Evolutionary conservation across 2,797 vertebrate genomes (phyloP).

Genomic region (Oryzias dopingdopingensis): DNA sequence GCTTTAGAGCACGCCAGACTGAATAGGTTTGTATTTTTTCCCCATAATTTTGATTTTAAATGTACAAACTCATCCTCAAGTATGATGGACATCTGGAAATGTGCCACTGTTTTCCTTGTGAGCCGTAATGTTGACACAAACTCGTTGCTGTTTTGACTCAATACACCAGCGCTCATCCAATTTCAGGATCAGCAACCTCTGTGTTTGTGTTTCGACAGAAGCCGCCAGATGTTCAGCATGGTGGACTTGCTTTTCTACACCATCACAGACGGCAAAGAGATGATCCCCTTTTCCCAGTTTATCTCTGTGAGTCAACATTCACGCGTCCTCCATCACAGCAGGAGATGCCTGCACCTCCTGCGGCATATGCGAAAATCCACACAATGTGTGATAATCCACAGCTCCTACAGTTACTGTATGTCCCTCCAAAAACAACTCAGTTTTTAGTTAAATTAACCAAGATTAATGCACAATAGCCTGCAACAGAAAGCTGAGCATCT

Average conservation of each 20-base stretch:
- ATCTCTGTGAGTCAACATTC: slow-evolving; percentile 77
- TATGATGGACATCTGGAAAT: slow-evolving; percentile 6
- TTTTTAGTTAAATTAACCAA: slow-evolving; percentile 21
- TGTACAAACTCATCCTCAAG: no score
- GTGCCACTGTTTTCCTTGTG: slow-evolving; percentile 14
- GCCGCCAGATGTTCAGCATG: slow-evolving; percentile 74
- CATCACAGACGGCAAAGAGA: slow-evolving; percentile 86
- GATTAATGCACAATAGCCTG: slow-evolving; percentile 13
- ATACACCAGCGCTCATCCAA: slow-evolving; percentile 1
- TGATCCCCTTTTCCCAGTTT: slow-evolving; percentile 84
- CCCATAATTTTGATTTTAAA: no score
- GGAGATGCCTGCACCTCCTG: slow-evolving; percentile 7
- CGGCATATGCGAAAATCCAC: slow-evolving; percentile 6
- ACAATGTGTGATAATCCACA: neutral
- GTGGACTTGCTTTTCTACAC: slow-evolving; percentile 90
- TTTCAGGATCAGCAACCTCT: slow-evolving; percentile 5
- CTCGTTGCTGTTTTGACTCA: slow-evolving; percentile 4
- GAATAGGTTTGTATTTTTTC: no score
- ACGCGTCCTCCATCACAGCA: neutral
- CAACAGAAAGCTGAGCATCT: slow-evolving; percentile 28
- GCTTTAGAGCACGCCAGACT: no score
- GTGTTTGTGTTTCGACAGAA: slow-evolving; percentile 50
- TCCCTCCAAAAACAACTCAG: slow-evolving; percentile 20
- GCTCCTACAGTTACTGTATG: neutral
- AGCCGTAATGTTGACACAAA: slow-evolving; percentile 23